These are phyloP conservation scores for Cephalotes varians DNA, from an alignment of 2,888 invertebrate genomes.

Conservation along the genomic window DNA sequence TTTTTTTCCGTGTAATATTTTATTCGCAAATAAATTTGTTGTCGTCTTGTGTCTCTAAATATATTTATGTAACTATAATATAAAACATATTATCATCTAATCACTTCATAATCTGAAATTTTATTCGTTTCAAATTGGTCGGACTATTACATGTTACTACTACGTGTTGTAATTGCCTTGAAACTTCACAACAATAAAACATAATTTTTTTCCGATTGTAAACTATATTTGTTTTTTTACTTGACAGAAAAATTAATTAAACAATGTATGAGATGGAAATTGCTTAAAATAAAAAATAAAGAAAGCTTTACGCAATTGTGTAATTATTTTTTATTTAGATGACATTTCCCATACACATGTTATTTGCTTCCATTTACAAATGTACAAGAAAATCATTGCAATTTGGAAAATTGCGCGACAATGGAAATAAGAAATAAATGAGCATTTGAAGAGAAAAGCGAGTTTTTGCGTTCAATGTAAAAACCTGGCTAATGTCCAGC, in stretches of 20 bases:
- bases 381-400: constrained; percentile 29
- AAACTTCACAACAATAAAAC: not conserved
- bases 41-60: not conserved
- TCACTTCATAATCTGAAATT: not conserved
- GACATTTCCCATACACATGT: not conserved
- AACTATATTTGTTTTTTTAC: not conserved
- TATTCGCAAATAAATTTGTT: not conserved
- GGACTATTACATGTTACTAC: not conserved
- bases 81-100: not conserved
- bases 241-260: not conserved
- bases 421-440: constrained; percentile 30
- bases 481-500: constrained; percentile 36
- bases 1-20: too few species aligned
- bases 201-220: not conserved
- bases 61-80: not conserved
- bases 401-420: constrained; percentile 28
- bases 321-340: not conserved
- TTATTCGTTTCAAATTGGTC: not conserved
- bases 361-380: not conserved
- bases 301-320: constrained; percentile 5
- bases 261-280: not conserved
- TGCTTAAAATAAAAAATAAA: constrained; percentile 8
- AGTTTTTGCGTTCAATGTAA: constrained; percentile 2
- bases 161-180: not conserved
- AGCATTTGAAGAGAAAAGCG: constrained; percentile 27